Evolutionary conservation across 92 coral and sea anemone genomes (phyloP).

Genomic region (Epizoanthus fatuus): DNA sequence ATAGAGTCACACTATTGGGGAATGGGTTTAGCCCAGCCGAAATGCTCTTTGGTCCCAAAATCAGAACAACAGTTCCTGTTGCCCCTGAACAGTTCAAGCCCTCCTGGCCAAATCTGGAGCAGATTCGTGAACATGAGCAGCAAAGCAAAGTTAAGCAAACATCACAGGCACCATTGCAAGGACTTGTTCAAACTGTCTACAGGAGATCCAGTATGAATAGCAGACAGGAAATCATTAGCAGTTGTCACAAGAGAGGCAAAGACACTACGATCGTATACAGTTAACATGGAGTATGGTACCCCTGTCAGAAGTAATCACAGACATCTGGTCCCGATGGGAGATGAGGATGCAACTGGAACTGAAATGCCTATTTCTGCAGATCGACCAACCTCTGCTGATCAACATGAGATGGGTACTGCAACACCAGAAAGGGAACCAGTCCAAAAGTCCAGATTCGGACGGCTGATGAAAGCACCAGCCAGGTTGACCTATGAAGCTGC

Average conservation of each 20-base stretch:
- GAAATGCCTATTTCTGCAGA: too few species aligned
- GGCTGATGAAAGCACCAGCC: too few species aligned
- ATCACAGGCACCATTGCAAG: background rate
- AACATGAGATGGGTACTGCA: too few species aligned
- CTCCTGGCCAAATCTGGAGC: constrained; percentile 21
- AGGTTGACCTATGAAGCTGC: too few species aligned
- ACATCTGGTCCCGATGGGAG: constrained; percentile 1
- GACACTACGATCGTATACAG: constrained; percentile 10
- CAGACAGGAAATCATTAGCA: background rate
- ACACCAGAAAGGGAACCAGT: too few species aligned
- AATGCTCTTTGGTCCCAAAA: background rate
- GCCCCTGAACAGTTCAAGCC: constrained; percentile 16
- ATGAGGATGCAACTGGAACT: background rate
- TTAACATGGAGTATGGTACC: background rate
- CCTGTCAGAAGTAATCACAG: constrained; percentile 2
- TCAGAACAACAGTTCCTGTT: constrained; percentile 6
- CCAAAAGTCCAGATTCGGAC: too few species aligned
- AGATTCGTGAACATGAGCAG: background rate
- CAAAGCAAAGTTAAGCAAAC: background rate
- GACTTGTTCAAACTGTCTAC: constrained; percentile 5
- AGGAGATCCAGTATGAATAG: constrained; percentile 1
- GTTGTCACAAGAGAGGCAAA: background rate
- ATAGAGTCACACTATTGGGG: background rate
- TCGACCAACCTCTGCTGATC: too few species aligned
- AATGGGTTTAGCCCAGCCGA: background rate